These are phyloP conservation scores for Loxodonta africana DNA, from an alignment of 2,113 vertebrate genomes.

Conservation along the genomic window DNA sequence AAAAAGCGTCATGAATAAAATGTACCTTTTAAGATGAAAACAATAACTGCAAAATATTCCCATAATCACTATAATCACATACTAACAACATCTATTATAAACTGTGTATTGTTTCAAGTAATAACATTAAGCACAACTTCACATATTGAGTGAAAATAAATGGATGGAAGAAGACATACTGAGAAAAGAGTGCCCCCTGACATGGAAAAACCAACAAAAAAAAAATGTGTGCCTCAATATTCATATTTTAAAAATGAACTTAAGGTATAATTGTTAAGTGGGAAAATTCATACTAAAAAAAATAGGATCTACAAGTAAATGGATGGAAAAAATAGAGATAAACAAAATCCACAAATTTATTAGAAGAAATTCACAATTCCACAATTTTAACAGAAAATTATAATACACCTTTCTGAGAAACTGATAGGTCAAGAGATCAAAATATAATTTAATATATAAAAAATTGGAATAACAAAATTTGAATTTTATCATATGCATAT, in stretches of 20 bases:
- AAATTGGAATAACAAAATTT: neutral
- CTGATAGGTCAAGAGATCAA: neutral
- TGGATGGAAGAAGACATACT: neutral
- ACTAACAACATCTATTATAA: neutral
- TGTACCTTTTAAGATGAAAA: neutral
- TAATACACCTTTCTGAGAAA: neutral
- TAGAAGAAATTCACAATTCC: neutral
- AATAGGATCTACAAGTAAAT: neutral
- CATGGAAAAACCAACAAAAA: too few relatives aligned
- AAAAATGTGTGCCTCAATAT: neutral
- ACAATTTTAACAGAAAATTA: neutral
- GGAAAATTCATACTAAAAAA: neutral
- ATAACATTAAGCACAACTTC: neutral
- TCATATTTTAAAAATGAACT: neutral
- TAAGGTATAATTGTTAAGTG: neutral
- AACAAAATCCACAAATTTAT: neutral
- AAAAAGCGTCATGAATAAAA: neutral
- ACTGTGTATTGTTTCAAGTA: neutral
- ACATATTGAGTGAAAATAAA: conserved; percentile 2
- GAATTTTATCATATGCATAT: neutral
- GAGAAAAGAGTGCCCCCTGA: neutral
- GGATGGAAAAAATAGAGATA: neutral
- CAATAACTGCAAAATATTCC: neutral
- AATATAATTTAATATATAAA: neutral
- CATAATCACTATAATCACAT: neutral